These are phyloP conservation scores for Phorcus lineatus DNA, from an alignment of 2,888 invertebrate genomes.

Conservation along the genomic window DNA sequence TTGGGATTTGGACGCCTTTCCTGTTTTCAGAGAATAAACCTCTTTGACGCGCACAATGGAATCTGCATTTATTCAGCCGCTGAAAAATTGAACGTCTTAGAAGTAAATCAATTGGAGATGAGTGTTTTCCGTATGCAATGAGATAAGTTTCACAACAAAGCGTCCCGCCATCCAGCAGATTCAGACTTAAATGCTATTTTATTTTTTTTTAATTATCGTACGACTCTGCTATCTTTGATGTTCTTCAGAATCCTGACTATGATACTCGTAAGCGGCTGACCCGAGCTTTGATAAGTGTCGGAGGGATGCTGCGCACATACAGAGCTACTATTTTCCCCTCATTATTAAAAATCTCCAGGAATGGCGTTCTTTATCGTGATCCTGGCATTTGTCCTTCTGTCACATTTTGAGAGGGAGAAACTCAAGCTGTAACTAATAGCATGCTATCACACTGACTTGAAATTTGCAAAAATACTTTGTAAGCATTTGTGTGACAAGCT, in stretches of 20 bases:
- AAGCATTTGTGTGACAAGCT: no score
- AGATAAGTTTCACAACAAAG: constrained; percentile 21
- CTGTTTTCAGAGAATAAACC: constrained; percentile 2
- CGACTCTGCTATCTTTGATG: constrained; percentile 17
- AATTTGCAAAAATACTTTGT: no score
- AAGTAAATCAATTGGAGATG: not conserved
- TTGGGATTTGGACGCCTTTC: no score
- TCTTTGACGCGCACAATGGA: not conserved
- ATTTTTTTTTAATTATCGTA: constrained; percentile 17
- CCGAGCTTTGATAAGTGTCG: constrained; percentile 10
- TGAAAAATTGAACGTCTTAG: not conserved
- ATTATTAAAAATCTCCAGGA: not conserved
- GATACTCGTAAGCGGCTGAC: not conserved
- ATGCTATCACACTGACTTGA: not conserved
- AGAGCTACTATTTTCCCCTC: not conserved
- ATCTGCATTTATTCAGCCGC: constrained; percentile 16
- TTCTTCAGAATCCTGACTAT: constrained; percentile 3
- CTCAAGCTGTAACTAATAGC: not conserved
- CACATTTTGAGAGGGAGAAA: not conserved
- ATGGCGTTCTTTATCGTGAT: not conserved
- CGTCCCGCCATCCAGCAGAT: not conserved
- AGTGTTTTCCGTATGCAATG: constrained; percentile 2
- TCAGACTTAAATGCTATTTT: constrained; percentile 12
- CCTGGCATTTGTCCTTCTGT: not conserved
- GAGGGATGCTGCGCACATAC: not conserved